phyloP scores from a whole-genome alignment of 1,140 invertebrate species.

The Bombus ignitus region DNA sequence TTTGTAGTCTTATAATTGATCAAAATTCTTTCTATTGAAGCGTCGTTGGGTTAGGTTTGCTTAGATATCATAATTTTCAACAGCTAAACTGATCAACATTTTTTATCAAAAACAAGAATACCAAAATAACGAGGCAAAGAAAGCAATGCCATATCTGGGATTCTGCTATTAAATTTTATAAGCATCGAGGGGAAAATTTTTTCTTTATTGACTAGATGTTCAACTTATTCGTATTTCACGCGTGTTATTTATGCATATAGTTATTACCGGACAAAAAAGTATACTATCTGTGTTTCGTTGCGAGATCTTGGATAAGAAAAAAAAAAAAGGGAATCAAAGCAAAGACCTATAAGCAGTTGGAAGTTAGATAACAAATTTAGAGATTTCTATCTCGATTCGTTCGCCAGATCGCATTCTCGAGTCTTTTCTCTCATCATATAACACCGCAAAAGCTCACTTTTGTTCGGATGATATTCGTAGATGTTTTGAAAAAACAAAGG shows the following conservation, averaged over 20 bases:
- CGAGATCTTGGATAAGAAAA: slow-evolving; percentile 17
- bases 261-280: slow-evolving; percentile 27
- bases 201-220: not conserved
- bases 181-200: not conserved
- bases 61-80: too few relatives aligned
- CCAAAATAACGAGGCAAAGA: not conserved
- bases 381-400: slow-evolving; percentile 33
- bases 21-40: too few relatives aligned
- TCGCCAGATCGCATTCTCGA: too few relatives aligned
- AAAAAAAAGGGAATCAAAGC: slow-evolving; percentile 43
- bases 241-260: slow-evolving; percentile 44
- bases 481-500: not conserved
- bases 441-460: not conserved
- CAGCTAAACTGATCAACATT: too few relatives aligned
- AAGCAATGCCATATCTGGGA: not conserved
- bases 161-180: not conserved
- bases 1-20: not conserved
- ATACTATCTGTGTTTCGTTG: slow-evolving; percentile 3
- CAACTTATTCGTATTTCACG: slow-evolving; percentile 3
- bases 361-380: slow-evolving; percentile 47
- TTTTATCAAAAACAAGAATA: not conserved
- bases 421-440: not conserved
- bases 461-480: not conserved
- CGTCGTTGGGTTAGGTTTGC: too few relatives aligned
- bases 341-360: slow-evolving; percentile 48